These are phyloP conservation scores for Synaphobranchus kaupii DNA, from an alignment of 2,797 vertebrate species.

Conservation along the genomic window DNA sequence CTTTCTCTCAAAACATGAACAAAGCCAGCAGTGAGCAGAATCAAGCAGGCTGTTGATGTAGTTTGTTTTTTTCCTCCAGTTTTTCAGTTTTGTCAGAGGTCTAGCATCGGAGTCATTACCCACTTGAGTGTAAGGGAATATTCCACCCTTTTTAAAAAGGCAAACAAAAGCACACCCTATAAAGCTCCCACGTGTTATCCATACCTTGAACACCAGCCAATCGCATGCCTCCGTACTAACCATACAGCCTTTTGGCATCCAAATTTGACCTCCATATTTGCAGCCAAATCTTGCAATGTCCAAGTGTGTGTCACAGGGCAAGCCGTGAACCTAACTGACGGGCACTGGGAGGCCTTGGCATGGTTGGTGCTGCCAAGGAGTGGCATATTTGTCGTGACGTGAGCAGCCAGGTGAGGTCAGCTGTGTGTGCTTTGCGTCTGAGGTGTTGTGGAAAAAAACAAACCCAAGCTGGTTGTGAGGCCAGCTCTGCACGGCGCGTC, in stretches of 20 bases:
- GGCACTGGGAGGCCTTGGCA: conserved; percentile 45
- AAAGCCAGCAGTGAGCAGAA: neutral
- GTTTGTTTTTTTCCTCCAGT: neutral
- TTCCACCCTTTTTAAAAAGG: neutral
- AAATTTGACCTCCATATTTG: neutral
- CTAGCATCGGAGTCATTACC: neutral
- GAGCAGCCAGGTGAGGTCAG: conserved; percentile 33
- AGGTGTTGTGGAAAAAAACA: conserved; percentile 43
- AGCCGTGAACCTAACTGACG: conserved; percentile 34
- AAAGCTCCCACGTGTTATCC: neutral
- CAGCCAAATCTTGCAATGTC: neutral
- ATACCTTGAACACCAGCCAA: neutral
- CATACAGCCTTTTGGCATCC: neutral
- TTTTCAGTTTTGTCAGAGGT: conserved; percentile 12
- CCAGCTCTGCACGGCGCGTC: conserved; percentile 37
- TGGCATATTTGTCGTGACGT: conserved; percentile 36
- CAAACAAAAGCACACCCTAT: neutral
- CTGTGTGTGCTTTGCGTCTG: conserved; percentile 39
- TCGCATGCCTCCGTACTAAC: neutral
- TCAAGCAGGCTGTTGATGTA: conserved; percentile 8
- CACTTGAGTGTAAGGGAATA: neutral
- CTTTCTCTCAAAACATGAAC: conserved; percentile 34
- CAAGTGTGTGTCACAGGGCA: conserved; percentile 25
- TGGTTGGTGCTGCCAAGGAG: conserved; percentile 54
- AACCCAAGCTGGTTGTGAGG: neutral